Evolutionary conservation across 1,140 invertebrate genomes (phyloP).

Genomic region (Tribolium castaneum): DNA sequence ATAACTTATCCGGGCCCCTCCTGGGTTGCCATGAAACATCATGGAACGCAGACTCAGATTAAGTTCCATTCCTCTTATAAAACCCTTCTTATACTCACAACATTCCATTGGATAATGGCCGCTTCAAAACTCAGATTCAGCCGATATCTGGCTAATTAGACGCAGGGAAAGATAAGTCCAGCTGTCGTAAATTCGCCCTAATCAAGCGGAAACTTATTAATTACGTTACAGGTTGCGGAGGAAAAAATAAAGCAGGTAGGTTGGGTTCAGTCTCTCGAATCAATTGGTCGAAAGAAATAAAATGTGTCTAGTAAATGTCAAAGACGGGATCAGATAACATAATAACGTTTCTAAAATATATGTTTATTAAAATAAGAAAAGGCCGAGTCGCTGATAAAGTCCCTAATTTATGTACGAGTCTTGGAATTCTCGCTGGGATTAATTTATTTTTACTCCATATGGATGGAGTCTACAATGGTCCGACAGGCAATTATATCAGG

Average conservation of each 20-base stretch:
- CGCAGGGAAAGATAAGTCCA: not conserved
- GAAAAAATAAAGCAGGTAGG: constrained; percentile 16
- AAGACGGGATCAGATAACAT: constrained; percentile 53
- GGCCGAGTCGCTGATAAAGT: constrained; percentile 46
- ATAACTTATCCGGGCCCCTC: constrained; percentile 58
- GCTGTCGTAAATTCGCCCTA: not conserved
- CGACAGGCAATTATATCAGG: constrained; percentile 56
- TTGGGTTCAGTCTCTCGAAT: not conserved
- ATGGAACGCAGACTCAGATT: constrained; percentile 21
- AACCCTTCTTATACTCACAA: constrained; percentile 16
- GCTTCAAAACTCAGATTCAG: not conserved
- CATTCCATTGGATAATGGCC: constrained; percentile 18
- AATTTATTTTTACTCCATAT: constrained; percentile 51
- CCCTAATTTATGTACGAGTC: constrained; percentile 48
- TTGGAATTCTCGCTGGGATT: constrained; percentile 45
- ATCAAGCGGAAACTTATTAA: not conserved
- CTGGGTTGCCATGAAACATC: constrained; percentile 42
- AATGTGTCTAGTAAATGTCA: constrained; percentile 52
- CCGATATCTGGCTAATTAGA: not conserved
- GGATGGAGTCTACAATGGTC: constrained; percentile 23
- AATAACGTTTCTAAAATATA: constrained; percentile 50
- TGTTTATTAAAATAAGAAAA: constrained; percentile 51
- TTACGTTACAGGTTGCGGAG: not conserved
- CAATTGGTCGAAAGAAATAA: constrained; percentile 36
- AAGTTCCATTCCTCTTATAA: constrained; percentile 6